These are phyloP conservation scores for Bradypus variegatus DNA, from an alignment of 2,797 vertebrate species.

Conservation along the genomic window DNA sequence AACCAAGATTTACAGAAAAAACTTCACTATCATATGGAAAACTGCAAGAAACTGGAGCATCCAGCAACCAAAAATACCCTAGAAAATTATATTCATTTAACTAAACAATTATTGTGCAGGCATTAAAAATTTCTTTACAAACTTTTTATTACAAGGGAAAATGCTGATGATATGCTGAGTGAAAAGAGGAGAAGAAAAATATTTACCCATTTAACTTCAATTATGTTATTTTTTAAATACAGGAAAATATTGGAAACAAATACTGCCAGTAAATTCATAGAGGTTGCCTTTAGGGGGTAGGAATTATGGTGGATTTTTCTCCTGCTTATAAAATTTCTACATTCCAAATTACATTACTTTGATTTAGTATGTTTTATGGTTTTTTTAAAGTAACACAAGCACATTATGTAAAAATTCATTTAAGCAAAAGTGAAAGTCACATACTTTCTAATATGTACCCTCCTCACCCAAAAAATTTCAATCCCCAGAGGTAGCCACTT, in stretches of 20 bases:
- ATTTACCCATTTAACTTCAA: neutral
- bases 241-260: constrained; percentile 7
- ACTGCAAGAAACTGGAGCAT: neutral
- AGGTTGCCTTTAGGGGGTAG: neutral
- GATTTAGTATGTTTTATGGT: neutral
- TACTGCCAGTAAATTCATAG: neutral
- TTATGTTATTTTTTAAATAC: neutral
- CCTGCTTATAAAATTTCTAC: constrained; percentile 2
- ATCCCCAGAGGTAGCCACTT: neutral
- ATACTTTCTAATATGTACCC: neutral
- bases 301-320: neutral
- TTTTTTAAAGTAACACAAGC: constrained; percentile 11
- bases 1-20: constrained; percentile 18
- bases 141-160: neutral
- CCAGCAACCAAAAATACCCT: neutral
- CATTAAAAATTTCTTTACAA: neutral
- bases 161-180: neutral
- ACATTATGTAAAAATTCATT: constrained; percentile 4
- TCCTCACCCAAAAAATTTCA: neutral
- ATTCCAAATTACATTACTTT: neutral
- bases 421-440: neutral
- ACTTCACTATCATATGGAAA: neutral
- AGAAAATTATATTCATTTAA: neutral
- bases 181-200: neutral
- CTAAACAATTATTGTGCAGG: neutral